These are phyloP conservation scores for Gonocerus acuteangulatus DNA, from an alignment of 2,888 invertebrate genomes.

Conservation along the genomic window DNA sequence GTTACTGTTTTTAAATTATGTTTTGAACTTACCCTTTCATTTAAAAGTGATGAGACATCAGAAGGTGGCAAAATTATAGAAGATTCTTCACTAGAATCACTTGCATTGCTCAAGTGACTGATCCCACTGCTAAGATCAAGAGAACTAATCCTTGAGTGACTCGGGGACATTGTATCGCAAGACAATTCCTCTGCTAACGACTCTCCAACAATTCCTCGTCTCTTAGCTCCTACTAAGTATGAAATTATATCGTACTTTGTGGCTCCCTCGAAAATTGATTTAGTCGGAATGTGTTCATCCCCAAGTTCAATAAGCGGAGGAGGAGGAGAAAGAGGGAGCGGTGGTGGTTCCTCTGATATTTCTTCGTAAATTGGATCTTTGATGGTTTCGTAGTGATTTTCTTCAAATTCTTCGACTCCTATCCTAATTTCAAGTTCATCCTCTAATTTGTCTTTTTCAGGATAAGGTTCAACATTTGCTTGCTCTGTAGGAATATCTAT, in stretches of 20 bases:
- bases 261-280: slow-evolving; percentile 51
- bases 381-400: slow-evolving; percentile 68
- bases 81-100: slow-evolving; percentile 78
- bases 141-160: slow-evolving; percentile 46
- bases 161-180: slow-evolving; percentile 49
- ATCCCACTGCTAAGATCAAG: slow-evolving; percentile 59
- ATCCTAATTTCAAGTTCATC: slow-evolving; percentile 37
- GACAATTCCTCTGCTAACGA: slow-evolving; percentile 46
- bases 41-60: slow-evolving; percentile 33
- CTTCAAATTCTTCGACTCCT: slow-evolving; percentile 46
- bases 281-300: slow-evolving; percentile 59
- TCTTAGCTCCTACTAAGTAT: slow-evolving; percentile 79
- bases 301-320: slow-evolving; percentile 57
- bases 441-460: slow-evolving; percentile 36
- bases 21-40: slow-evolving; percentile 37
- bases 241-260: slow-evolving; percentile 85
- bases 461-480: slow-evolving; percentile 17
- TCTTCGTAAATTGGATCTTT: slow-evolving; percentile 67
- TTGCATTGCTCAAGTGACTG: slow-evolving; percentile 71
- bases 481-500: slow-evolving; percentile 19
- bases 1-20: too few species aligned
- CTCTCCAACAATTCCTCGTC: slow-evolving; percentile 48
- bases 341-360: slow-evolving; percentile 53
- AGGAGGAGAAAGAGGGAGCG: slow-evolving; percentile 70
- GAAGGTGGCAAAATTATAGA: slow-evolving; percentile 44